Evolutionary conservation across 2,888 invertebrate species (phyloP).

Genomic region (Colostygia pectinataria): DNA sequence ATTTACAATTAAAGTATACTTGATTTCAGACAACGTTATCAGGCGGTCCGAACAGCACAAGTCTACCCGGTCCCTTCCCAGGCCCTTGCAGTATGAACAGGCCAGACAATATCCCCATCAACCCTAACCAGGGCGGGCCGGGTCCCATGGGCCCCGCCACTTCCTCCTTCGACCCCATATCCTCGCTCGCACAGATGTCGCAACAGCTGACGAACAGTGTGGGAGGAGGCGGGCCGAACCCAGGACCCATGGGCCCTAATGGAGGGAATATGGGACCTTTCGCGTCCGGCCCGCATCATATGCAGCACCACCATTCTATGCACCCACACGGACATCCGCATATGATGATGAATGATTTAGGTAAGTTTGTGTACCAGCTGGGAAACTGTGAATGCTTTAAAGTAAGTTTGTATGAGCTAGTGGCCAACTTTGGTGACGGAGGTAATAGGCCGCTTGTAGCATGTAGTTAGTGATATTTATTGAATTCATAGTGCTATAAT

Average conservation of each 20-base stretch:
- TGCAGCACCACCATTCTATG: constrained; percentile 77
- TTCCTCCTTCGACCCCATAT: constrained; percentile 94
- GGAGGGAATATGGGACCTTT: constrained; percentile 68
- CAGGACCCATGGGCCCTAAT: constrained; percentile 67
- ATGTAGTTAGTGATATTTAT: too few relatives aligned
- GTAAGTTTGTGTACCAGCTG: too few relatives aligned
- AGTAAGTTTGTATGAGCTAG: too few relatives aligned
- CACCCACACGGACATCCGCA: constrained; percentile 77
- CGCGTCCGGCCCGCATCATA: constrained; percentile 69
- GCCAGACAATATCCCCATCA: constrained; percentile 77
- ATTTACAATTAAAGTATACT: background rate
- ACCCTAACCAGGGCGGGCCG: constrained; percentile 79
- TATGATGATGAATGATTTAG: constrained; percentile 81
- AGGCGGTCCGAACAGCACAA: constrained; percentile 75
- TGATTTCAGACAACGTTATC: constrained; percentile 69
- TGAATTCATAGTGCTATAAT: too few relatives aligned
- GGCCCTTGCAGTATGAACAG: constrained; percentile 75
- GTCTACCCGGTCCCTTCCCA: constrained; percentile 79
- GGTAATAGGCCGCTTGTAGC: too few relatives aligned
- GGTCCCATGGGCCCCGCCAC: constrained; percentile 80
- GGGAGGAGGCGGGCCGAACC: constrained; percentile 72
- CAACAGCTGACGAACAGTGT: constrained; percentile 92
- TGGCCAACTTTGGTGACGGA: too few relatives aligned
- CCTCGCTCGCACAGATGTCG: constrained; percentile 97
- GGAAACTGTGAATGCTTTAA: too few relatives aligned